Percentiles rank a stretch among this genome's conserved stretches.
phyloP scores from a whole-genome alignment of 2,888 invertebrate genomes.

The Perdita meconis region DNA sequence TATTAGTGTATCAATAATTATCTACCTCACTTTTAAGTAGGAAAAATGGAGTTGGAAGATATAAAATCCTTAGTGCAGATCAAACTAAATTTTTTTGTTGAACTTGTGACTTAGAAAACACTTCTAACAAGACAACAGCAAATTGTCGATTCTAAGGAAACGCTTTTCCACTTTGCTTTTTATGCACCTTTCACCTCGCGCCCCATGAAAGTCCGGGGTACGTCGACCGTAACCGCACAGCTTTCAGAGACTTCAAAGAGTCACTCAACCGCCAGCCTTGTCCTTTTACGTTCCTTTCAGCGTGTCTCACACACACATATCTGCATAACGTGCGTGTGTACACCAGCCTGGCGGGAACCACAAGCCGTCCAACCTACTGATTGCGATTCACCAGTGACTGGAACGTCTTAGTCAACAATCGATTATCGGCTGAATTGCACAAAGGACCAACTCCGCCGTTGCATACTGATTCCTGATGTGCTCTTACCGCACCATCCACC shows the following conservation, averaged over 20 bases:
- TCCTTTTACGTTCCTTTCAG: slow-evolving; percentile 57
- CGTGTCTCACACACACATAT: slow-evolving; percentile 10
- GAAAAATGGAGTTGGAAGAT: not conserved
- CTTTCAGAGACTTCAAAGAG: slow-evolving; percentile 81
- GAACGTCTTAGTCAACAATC: slow-evolving; percentile 72
- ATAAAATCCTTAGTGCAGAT: not conserved
- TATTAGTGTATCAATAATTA: no score
- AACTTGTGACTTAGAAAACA: not conserved
- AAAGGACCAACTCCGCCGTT: slow-evolving; percentile 61
- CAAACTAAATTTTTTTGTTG: not conserved
- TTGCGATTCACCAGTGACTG: slow-evolving; percentile 61
- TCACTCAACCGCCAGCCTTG: slow-evolving; percentile 51
- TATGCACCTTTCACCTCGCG: slow-evolving; percentile 51
- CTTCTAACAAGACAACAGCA: slow-evolving; percentile 13
- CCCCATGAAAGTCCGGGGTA: slow-evolving; percentile 53
- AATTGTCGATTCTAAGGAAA: slow-evolving; percentile 30
- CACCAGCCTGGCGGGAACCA: slow-evolving; percentile 38
- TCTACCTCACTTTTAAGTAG: no score
- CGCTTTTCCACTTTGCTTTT: slow-evolving; percentile 46
- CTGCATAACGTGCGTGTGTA: slow-evolving; percentile 19
- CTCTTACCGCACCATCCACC: slow-evolving; percentile 25
- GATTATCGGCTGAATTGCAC: slow-evolving; percentile 67
- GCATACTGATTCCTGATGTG: slow-evolving; percentile 49
- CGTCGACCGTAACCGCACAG: slow-evolving; percentile 63
- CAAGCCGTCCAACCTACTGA: slow-evolving; percentile 58